Base-by-base conservation (phyloP, 2,113 vertebrate genomes). In the Gasterosteus nipponicus region DNA sequence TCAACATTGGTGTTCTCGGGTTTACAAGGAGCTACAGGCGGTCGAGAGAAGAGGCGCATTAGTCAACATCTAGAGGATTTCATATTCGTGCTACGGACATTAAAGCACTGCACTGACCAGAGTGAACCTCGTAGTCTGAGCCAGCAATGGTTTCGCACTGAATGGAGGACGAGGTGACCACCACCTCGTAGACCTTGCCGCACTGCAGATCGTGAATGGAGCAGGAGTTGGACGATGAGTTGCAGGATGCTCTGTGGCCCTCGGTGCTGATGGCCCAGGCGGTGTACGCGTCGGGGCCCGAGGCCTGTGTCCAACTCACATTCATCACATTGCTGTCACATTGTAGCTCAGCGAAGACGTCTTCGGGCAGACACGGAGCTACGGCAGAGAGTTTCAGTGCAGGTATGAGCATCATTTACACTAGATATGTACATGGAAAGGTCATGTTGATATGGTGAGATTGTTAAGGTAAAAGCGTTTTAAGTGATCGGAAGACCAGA, bases 351-450 rank as follows among this genome's bases (percentile, higher is more conserved):
- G 88, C 86, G 0, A 64, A 18, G 14, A 93, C 83, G 1, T 89
- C 73, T 9, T 87, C 33, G 39, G 85, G 83, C 14, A 89, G 80
- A 73, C 91, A 92, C 1, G 91, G 90, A 59, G 89, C 93, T 93
- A 3, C 7, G n/a, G 46, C 59, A 56, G n/a, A 65, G 14, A 33
- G 10, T 64, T 77, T 26, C 4, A 67, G 54, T 10, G 53, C 22
- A 63, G 59, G 18, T 46, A 14, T 31, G 35, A 53, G 22, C 47
- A 29, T 10, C 15, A 19, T 22, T 38, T 39, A 39, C 26, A 64
- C 31, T 26, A 14, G 6, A 19, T 51, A 35, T 49, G 7, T 38
- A 26, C 49, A 29, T 42, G 12, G 22, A 57, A 44, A 46, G 3
- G 22, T 64, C 44, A 29, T 10, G 41, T 31, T 33, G 42, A 47